Evolutionary conservation across 1,140 invertebrate species (phyloP).

Genomic region (Leptonema lineaticorne): DNA sequence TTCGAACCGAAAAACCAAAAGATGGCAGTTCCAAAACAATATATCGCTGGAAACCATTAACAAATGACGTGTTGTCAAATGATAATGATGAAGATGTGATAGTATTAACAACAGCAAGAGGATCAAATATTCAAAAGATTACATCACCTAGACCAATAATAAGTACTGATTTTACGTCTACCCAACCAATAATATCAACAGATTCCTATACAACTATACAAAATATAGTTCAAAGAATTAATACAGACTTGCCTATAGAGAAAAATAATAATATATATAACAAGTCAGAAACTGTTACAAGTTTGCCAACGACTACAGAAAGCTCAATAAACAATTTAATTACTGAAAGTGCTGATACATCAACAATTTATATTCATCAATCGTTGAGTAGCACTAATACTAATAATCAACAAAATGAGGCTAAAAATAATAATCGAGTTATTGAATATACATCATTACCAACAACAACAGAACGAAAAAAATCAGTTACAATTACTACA

Average conservation of each 20-base stretch:
- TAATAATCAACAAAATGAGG: too few relatives aligned
- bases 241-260: too few relatives aligned
- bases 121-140: slow-evolving; percentile 52
- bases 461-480: slow-evolving; percentile 23
- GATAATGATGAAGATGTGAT: slow-evolving; percentile 32
- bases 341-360: too few relatives aligned
- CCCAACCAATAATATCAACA: not conserved
- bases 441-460: too few relatives aligned
- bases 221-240: too few relatives aligned
- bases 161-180: slow-evolving; percentile 20
- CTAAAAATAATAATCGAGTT: too few relatives aligned
- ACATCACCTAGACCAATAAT: slow-evolving; percentile 47
- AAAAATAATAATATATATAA: too few relatives aligned
- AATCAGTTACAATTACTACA: slow-evolving; percentile 9
- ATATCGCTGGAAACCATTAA: slow-evolving; percentile 56
- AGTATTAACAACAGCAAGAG: slow-evolving; percentile 43
- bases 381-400: too few relatives aligned
- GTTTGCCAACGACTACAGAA: slow-evolving; percentile 31
- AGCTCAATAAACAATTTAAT: not conserved
- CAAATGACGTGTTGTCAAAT: slow-evolving; percentile 45
- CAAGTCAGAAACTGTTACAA: not conserved
- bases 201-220: not conserved
- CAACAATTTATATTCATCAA: too few relatives aligned
- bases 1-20: slow-evolving; percentile 53
- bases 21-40: slow-evolving; percentile 48